Evolutionary conservation across 1,140 invertebrate genomes (phyloP).

Genomic region (Sinella curviseta): DNA sequence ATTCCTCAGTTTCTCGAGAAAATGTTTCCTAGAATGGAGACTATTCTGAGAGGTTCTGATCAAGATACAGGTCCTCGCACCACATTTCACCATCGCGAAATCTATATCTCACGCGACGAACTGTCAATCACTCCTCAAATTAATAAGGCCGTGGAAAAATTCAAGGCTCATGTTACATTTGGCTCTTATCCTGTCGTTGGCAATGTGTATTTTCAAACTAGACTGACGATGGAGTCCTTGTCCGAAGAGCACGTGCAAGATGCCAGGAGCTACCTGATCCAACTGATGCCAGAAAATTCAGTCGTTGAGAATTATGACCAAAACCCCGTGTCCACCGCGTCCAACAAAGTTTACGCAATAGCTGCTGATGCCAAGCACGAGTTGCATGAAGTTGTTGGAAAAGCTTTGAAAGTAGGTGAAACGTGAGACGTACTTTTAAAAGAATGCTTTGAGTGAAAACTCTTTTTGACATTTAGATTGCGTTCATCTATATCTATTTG

Average conservation of each 20-base stretch:
- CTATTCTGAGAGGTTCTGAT: conserved; percentile 51
- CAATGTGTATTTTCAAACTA: conserved; percentile 56
- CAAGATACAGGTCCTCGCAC: conserved; percentile 30
- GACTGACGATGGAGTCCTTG: conserved; percentile 58
- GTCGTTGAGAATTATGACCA: conserved; percentile 45
- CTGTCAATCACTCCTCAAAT: conserved; percentile 60
- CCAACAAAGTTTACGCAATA: conserved; percentile 46
- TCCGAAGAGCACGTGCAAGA: conserved; percentile 50
- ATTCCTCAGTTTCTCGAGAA: conserved; percentile 50
- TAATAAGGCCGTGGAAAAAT: conserved; percentile 59
- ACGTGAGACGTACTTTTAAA: conserved; percentile 18
- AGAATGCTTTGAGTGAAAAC: too few species aligned
- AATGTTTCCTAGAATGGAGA: conserved; percentile 52
- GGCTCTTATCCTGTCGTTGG: conserved; percentile 69
- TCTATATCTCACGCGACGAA: too few species aligned
- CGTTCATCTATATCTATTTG: background rate
- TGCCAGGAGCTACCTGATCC: conserved; percentile 53
- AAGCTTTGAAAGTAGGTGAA: conserved; percentile 48
- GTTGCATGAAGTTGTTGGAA: conserved; percentile 42
- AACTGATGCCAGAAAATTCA: conserved; percentile 41
- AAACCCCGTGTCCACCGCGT: conserved; percentile 36
- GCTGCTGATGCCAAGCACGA: conserved; percentile 33
- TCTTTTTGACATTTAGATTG: background rate
- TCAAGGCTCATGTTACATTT: conserved; percentile 61
- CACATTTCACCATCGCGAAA: conserved; percentile 57